Base-by-base conservation (phyloP, 2,888 invertebrate genomes). In the Drosophila peninsularis region DNA sequence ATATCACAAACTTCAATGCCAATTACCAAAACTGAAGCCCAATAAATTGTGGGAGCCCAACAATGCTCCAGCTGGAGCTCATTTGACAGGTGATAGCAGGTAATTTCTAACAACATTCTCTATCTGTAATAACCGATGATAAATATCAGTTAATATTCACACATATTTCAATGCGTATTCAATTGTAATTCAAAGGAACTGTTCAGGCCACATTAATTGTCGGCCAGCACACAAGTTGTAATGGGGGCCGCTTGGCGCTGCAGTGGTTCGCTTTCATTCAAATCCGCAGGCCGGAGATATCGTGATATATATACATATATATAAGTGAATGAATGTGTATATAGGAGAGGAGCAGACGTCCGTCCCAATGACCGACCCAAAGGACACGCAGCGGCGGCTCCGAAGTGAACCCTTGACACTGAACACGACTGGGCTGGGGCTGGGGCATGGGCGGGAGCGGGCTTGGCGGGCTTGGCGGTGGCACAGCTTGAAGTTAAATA, bases 401-500 rank as follows among this genome's bases (percentile, higher is more conserved):
- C 71, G 45, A 68, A 76, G 62, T 55, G 69, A 88, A 88, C 89
- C 83, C 83, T 88, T 88, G 89, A 88, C 89, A 75, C 68, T 57
- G 73, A 21, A 36, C 34, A 36, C 21, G 5, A 19, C 14, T 14
- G 21, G 9, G 4, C 14, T 14, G 13, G 32, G 30, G 9, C 50
- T 54, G 56, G 60, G 30, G 36, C 14, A n/a, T 24, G 17, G 17
- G 10, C 24, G 14, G 36, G 0, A 11, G 27, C 21, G 27, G 19
- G 24, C n/a, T n/a, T n/a, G 0, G 19, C 6, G 41, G 39, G 14
- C 9, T 10, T 2, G 45, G 10, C 44, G 78, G 68, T 30, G 77
- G 50, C 83, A 80, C 88, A 83, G 89, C 84, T 87, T 87, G 88
- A 89, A 84, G 88, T 84, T 88, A 84, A 84, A 84, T 87, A 84